Evolutionary conservation across 1,140 invertebrate genomes (phyloP), one percentile per base, ranked within the genome.

Genomic region (Globodera ellingtonae): DNA sequence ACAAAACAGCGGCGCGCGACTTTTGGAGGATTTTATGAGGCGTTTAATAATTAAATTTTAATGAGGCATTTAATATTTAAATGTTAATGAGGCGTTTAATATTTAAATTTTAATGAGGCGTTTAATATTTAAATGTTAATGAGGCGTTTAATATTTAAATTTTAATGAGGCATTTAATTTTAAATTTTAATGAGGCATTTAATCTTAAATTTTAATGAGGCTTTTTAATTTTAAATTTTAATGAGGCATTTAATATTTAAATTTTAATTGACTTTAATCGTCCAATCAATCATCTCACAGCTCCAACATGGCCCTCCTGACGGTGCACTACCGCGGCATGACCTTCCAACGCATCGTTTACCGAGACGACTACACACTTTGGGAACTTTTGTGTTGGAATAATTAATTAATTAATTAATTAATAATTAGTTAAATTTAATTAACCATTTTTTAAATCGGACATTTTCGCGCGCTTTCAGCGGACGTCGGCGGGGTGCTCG

Each of bases 401-500:
- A 74, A 56, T 18, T 62, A 47, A 4, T 74, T 52, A 52, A 9
- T 4, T 52, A 52, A 10, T 52, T 52, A 7, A 10, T 52, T 52
- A 35, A 35, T 52, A 35, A 35, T 35, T 35, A 35, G 3, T 35
- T 52, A 3, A 52, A 52, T 52, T 52, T 52, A 52, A 52, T 52
- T 52, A 52, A 52, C 10, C 50, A 52, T 52, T 13, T 52, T 10
- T 65, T 6, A 80, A 21, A 56, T 80, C 24, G 13, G 15, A 6
- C 56, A 62, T 18, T 62, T 13, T 62, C 47, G n/a, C 21, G 24
- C 13, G 18, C 47, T 46, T 85, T 83, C 48, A 81, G 83, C 83
- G 18, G 83, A 84, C 44, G 74, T 84, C 48, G 83, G 83, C 24
- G 83, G 83, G 10, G 76, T 82, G 24, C 24, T 84, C 46, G 83